Evolutionary conservation across 2,797 vertebrate species (phyloP).

Genomic region (Sparus aurata): DNA sequence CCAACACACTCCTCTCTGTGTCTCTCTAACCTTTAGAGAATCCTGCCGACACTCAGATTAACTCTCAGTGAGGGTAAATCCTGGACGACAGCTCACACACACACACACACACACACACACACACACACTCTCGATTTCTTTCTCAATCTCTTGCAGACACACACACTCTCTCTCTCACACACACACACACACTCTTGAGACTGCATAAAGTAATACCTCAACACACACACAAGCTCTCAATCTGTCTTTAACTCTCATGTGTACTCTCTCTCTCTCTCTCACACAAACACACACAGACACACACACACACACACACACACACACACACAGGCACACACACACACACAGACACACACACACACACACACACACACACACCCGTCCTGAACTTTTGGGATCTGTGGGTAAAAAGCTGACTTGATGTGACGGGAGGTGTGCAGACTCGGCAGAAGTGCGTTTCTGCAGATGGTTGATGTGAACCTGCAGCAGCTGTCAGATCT

Average conservation of each 20-base stretch:
- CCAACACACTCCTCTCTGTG: conserved; percentile 63
- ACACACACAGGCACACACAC: conserved; percentile 47
- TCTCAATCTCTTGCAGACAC: conserved; percentile 23
- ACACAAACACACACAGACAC: conserved; percentile 24
- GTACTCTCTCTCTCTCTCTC: conserved; percentile 32
- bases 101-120: conserved; percentile 35
- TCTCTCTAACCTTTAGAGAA: conserved; percentile 77
- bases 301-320: conserved; percentile 47
- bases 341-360: conserved; percentile 45
- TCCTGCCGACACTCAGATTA: conserved; percentile 77
- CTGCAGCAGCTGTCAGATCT: conserved; percentile 78
- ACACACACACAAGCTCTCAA: conserved; percentile 58
- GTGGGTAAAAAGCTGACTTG: conserved; percentile 74
- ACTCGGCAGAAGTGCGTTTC: conserved; percentile 69
- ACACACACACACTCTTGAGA: conserved; percentile 24
- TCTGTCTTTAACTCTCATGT: conserved; percentile 63
- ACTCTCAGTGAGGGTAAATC: conserved; percentile 74
- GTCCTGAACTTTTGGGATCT: conserved; percentile 64
- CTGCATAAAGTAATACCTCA: conserved; percentile 60
- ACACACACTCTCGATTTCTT: conserved; percentile 29
- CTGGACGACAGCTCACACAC: conserved; percentile 74
- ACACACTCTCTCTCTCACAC: neutral
- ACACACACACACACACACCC: conserved; percentile 19
- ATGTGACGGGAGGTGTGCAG: conserved; percentile 74
- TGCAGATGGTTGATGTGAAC: conserved; percentile 72